Evolutionary conservation across 2,113 vertebrate genomes (phyloP).

Genomic region (Scomber japonicus): DNA sequence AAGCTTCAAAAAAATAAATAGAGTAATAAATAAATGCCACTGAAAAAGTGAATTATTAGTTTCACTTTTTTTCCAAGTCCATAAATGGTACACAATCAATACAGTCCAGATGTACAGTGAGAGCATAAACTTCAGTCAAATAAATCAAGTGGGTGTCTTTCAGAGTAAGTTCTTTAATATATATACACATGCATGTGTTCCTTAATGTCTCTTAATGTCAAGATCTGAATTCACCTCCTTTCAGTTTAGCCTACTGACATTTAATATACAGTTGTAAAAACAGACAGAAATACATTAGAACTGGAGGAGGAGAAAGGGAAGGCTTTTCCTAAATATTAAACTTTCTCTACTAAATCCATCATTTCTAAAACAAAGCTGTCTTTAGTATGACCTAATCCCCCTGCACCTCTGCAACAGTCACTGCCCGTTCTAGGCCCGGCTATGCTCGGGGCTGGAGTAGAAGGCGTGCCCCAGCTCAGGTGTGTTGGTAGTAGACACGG

Average conservation of each 20-base stretch:
- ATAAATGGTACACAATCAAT: no score
- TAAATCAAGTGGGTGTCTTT: no score
- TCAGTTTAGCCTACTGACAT: not conserved
- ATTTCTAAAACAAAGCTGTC: constrained; percentile 48
- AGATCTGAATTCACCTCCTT: no score
- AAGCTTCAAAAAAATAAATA: not conserved
- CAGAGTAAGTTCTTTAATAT: no score
- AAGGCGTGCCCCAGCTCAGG: constrained; percentile 81
- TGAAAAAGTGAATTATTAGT: not conserved
- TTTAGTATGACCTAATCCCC: constrained; percentile 60
- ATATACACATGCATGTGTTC: no score
- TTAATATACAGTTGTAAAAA: not conserved
- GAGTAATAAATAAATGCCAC: not conserved
- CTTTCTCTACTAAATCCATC: constrained; percentile 35
- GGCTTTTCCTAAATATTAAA: constrained; percentile 28
- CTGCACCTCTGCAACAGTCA: constrained; percentile 50
- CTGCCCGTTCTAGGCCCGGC: constrained; percentile 52
- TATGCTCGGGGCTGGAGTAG: constrained; percentile 72
- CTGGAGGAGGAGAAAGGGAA: constrained; percentile 3
- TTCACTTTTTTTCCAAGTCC: not conserved
- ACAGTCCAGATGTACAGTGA: no score
- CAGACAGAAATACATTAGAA: constrained; percentile 16
- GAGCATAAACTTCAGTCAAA: no score
- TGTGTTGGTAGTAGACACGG: constrained; percentile 74
- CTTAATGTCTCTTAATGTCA: no score